Evolutionary conservation across 2,797 vertebrate species (phyloP).

Genomic region (Typhlichthys subterraneus): DNA sequence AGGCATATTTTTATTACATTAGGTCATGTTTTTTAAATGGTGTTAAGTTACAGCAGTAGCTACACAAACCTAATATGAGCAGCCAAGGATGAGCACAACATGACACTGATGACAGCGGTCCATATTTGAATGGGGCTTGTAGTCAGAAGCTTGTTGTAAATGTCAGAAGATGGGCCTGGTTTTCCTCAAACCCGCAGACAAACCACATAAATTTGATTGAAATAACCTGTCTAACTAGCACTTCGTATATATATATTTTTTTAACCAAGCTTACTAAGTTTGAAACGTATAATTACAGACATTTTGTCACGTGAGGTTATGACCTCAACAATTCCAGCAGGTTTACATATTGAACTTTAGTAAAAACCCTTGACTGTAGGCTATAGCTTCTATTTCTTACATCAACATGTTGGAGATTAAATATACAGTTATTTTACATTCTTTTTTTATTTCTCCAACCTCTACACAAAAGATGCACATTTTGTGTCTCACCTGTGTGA

Average conservation of each 20-base stretch:
- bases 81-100: constrained; percentile 55
- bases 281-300: too few relatives aligned
- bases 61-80: constrained; percentile 46
- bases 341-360: too few relatives aligned
- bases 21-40: constrained; percentile 54
- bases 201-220: constrained; percentile 50
- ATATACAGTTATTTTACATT: too few relatives aligned
- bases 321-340: too few relatives aligned
- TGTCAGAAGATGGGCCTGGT: constrained; percentile 64
- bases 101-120: constrained; percentile 53
- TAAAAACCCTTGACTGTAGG: too few relatives aligned
- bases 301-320: too few relatives aligned
- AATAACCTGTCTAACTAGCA: constrained; percentile 54
- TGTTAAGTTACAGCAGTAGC: constrained; percentile 45
- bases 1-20: constrained; percentile 55
- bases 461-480: too few relatives aligned
- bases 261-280: too few relatives aligned
- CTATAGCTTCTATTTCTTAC: too few relatives aligned
- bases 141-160: constrained; percentile 45
- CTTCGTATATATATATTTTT: not conserved
- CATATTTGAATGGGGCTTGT: constrained; percentile 62
- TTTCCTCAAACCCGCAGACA: constrained; percentile 62
- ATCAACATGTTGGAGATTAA: too few relatives aligned
- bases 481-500: too few relatives aligned
- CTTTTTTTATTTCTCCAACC: too few relatives aligned